Evolutionary conservation across 2,888 invertebrate species (phyloP), one percentile per base, ranked within the genome.

Genomic region (Lasioglossum leucozonium): DNA sequence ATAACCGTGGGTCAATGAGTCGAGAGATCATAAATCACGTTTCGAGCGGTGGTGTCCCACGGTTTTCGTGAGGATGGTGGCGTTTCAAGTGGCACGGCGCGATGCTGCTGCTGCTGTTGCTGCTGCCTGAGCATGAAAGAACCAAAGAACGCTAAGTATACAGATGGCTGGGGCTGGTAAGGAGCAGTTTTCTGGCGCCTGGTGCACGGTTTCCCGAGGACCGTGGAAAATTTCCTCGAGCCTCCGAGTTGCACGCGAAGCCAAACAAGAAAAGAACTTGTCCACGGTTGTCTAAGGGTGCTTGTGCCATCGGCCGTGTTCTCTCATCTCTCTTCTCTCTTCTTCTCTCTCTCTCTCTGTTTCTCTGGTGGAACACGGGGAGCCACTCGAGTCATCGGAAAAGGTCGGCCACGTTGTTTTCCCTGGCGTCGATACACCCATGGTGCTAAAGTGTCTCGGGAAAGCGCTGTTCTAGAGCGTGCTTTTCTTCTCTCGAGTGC

Each of bases 1-100:
- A 92, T 93, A 93, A 92, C 91, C 86, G 71, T 79, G 86, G 91
- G 91, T 90, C 93, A 91, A 92, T 91, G 88, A 91, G 91, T 89
- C 90, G 77, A 81, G 81, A 72, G 90, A 88, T 91, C 92, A 87
- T 93, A 93, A 93, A 93, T 93, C 93, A 93, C 87, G 79, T 87
- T 78, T 81, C 85, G 81, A 88, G 81, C 65, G 30, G 58, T 58
- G 82, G 82, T 77, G 87, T 91, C 91, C 87, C 89, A 90, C 89
- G 89, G 26, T 81, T 90, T 88, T 89, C 82, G 81, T 85, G 88
- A 83, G 71, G 65, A 72, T 74, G 78, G 72, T 11, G 10, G 18
- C 16, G 81, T 84, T 84, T 86, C 72, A 83, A 81, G 77, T 81
- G 72, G 71, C 65, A 26, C 82, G 72, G 71, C 65, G 30, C 82